These are phyloP conservation scores for Medauroidea extradentata DNA, from an alignment of 1,140 invertebrate genomes.

Conservation along the genomic window DNA sequence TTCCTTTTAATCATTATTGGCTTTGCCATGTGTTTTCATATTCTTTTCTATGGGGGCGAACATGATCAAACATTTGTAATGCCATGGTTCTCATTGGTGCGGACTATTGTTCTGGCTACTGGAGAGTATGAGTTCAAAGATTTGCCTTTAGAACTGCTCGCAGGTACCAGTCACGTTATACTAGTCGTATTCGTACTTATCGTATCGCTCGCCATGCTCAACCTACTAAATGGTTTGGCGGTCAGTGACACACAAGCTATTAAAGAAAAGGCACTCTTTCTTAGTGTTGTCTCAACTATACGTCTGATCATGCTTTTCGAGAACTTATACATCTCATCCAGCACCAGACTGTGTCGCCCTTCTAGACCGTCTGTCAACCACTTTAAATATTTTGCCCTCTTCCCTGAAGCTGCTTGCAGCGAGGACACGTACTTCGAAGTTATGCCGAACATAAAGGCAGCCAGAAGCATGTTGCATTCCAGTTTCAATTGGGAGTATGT, in stretches of 20 bases:
- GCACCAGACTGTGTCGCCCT: no score
- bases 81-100: background rate
- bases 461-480: no score
- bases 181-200: conserved; percentile 1
- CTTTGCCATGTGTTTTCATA: background rate
- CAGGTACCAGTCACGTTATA: conserved; percentile 1
- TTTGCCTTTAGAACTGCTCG: background rate
- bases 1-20: background rate
- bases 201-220: background rate
- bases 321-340: background rate
- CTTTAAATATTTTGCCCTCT: no score
- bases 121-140: conserved; percentile 4
- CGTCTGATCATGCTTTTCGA: conserved; percentile 1
- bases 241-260: conserved; percentile 7
- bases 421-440: no score
- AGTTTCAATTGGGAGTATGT: no score
- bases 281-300: background rate
- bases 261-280: background rate
- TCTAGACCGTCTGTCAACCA: no score
- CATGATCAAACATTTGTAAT: background rate
- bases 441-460: no score
- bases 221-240: conserved; percentile 1
- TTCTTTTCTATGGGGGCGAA: background rate
- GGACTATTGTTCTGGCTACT: background rate
- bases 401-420: no score